These are phyloP conservation scores for Drosophila ogumai DNA, from an alignment of 1,140 invertebrate genomes.

Conservation along the genomic window DNA sequence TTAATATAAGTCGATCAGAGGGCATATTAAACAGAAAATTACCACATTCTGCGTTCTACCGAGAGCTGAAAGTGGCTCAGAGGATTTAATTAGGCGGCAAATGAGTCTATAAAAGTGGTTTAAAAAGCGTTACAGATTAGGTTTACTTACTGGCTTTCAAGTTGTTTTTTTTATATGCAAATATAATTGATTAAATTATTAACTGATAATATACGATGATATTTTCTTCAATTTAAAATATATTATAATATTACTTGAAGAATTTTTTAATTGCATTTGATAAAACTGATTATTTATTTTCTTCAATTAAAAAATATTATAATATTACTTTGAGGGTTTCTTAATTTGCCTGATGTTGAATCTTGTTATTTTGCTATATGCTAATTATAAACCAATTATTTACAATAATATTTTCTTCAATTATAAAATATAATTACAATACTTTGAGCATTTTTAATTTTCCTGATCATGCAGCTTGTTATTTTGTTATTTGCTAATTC, in stretches of 20 bases:
- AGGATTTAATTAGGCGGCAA: slow-evolving; percentile 8
- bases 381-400: neutral
- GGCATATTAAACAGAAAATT: slow-evolving; percentile 19
- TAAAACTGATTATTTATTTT: neutral
- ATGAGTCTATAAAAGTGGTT: slow-evolving; percentile 11
- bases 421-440: neutral
- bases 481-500: neutral
- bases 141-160: neutral
- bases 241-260: neutral
- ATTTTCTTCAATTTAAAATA: neutral
- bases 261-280: neutral
- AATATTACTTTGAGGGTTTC: neutral
- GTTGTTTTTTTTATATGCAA: neutral
- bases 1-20: slow-evolving; percentile 17
- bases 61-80: neutral
- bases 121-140: neutral
- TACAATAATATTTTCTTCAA: too few relatives aligned
- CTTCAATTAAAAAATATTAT: neutral
- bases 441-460: neutral
- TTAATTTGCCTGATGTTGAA: neutral
- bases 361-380: neutral
- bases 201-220: neutral
- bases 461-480: neutral
- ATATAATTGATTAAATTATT: slow-evolving; percentile 4
- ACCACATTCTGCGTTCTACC: slow-evolving; percentile 12